These are phyloP conservation scores for Macrosiphum euphorbiae DNA, from an alignment of 2,888 invertebrate genomes.

Conservation along the genomic window DNA sequence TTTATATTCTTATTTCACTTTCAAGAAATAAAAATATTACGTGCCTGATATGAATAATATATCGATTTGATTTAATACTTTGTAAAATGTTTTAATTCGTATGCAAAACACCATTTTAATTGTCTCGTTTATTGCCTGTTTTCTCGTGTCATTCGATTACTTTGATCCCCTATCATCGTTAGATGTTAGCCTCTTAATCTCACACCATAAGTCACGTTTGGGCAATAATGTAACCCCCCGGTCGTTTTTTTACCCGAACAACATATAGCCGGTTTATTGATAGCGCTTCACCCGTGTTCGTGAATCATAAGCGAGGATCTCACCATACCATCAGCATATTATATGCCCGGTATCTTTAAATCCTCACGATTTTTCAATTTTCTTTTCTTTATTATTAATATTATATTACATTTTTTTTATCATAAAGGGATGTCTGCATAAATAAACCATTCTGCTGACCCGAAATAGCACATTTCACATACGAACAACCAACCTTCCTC, in stretches of 20 bases:
- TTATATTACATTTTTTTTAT: constrained; percentile 20
- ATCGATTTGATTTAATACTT: constrained; percentile 8
- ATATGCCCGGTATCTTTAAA: constrained; percentile 56
- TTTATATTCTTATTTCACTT: neutral
- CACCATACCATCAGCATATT: neutral
- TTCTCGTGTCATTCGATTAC: constrained; percentile 33
- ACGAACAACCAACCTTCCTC: neutral
- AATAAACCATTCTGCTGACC: constrained; percentile 18
- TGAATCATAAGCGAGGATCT: constrained; percentile 64
- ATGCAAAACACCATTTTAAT: constrained; percentile 52
- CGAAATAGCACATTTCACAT: neutral
- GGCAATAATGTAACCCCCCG: constrained; percentile 56
- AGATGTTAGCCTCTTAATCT: constrained; percentile 33
- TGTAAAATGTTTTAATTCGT: constrained; percentile 34
- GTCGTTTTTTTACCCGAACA: constrained; percentile 22
- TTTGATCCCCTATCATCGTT: constrained; percentile 25
- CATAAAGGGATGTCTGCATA: constrained; percentile 35
- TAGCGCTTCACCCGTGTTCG: constrained; percentile 54
- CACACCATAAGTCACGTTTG: constrained; percentile 60
- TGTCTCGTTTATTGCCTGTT: constrained; percentile 55
- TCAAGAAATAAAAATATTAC: neutral
- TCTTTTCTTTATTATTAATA: constrained; percentile 46
- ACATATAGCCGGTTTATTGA: constrained; percentile 46
- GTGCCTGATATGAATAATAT: neutral
- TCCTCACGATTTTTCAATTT: constrained; percentile 64